These are phyloP conservation scores for Chironomus tepperi DNA, from an alignment of 1,140 invertebrate species.

Conservation along the genomic window DNA sequence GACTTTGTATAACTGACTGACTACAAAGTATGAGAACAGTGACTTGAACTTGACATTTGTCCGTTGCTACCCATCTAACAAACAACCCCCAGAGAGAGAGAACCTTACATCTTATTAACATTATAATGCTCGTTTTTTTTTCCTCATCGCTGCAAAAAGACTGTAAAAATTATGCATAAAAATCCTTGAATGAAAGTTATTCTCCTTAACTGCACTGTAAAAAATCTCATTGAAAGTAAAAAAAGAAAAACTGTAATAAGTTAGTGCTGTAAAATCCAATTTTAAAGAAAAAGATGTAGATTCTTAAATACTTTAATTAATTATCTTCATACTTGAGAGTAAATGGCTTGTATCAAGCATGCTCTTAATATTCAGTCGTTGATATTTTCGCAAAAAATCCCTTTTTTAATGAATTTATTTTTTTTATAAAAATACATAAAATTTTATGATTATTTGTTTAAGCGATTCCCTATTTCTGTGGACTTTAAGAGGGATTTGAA, in stretches of 20 bases:
- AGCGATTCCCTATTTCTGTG: background rate
- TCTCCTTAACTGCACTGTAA: background rate
- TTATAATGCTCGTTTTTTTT: background rate
- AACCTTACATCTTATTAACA: background rate
- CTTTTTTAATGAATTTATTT: constrained; percentile 15
- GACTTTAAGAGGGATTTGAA: background rate
- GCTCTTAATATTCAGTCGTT: background rate
- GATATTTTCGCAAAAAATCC: background rate
- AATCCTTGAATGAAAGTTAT: background rate
- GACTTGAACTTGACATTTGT: too few species aligned
- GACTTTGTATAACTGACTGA: too few species aligned
- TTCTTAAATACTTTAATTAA: constrained; percentile 15
- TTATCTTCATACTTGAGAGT: constrained; percentile 13
- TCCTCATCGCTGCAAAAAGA: background rate
- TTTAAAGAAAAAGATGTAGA: background rate
- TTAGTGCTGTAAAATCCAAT: background rate
- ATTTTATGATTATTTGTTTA: constrained; percentile 15
- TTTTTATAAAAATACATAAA: background rate
- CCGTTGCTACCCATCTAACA: too few species aligned
- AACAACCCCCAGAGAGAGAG: too few species aligned
- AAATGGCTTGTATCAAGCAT: background rate
- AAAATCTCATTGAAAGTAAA: background rate
- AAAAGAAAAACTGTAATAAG: background rate
- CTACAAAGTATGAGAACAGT: too few species aligned
- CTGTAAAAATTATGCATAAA: constrained; percentile 1